These are phyloP conservation scores for Gambelia wislizenii DNA, from an alignment of 2,797 vertebrate species.

Conservation along the genomic window DNA sequence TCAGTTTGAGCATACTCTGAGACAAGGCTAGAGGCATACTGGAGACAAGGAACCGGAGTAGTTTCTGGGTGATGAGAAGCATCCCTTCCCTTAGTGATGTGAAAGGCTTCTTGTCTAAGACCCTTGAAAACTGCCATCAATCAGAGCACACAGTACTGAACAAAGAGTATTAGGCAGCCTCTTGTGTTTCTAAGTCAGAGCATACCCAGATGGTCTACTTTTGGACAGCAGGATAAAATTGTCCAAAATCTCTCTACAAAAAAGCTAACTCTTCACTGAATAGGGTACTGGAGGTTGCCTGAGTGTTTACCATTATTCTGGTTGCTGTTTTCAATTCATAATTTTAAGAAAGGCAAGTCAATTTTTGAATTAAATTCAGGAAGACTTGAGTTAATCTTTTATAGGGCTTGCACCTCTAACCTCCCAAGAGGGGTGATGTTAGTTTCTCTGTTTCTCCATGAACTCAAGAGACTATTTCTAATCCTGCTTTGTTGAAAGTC, in stretches of 20 bases:
- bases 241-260: not conserved
- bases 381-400: not conserved
- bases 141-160: not conserved
- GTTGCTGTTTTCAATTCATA: not conserved
- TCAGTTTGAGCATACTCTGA: not conserved
- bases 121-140: not conserved
- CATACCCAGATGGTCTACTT: not conserved
- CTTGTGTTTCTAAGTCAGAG: not conserved
- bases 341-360: not conserved
- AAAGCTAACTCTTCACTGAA: not conserved
- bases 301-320: not conserved
- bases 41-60: not conserved
- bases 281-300: not conserved
- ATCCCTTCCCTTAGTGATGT: not conserved
- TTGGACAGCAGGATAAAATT: not conserved
- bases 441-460: not conserved
- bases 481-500: not conserved
- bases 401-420: not conserved
- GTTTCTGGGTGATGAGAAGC: not conserved
- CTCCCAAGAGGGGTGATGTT: not conserved
- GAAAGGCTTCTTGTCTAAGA: not conserved
- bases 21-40: not conserved
- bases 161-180: not conserved
- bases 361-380: not conserved
- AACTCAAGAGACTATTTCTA: not conserved